Evolutionary conservation across 2,113 vertebrate species (phyloP), one percentile per base, ranked within the genome.

Genomic region (Pachyramphus minor): DNA sequence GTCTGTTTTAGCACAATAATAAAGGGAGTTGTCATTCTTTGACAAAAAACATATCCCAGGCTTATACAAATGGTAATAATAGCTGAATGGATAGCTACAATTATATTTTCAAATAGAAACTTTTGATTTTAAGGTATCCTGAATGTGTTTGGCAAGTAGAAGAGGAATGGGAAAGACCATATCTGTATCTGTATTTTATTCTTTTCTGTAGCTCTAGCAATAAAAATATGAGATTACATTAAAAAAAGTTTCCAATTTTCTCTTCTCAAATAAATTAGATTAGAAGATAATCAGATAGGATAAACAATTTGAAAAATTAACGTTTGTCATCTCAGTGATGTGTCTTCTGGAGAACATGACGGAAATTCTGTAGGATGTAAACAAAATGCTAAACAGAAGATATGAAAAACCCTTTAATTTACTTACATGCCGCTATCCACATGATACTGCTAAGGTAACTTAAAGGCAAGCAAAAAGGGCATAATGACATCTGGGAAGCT

Each of bases 1-100:
- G 44, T 58, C 77, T 94, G 53, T 50, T 87, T 89, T 53, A 89
- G 45, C 45, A 73, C 37, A 79, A 80, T 12, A 77, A 53, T 82
- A 82, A 80, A 85, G 35, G 15, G 2, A 15, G 23, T 45, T 76
- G 49, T 69, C 20, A 47, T 89, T 81, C 31, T 55, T 72, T 87
- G 62, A 82, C 25, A 76, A 68, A 89, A 95, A 87, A 0, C 69
- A 89, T 45, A 68, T 15, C 15, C 8, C 49, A 23, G 60, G 35
- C 11, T 81, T 69, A 60, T 33, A 53, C 1, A 75, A 87, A 47
- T 82, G 52, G 23, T 72, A 50, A 81, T 84, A 89, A 77, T 33
- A 62, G 15, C 42, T 81, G 69, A 72, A 84, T 39, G 13, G 22
- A 67, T n/a, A 71, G 6, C 14, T 82, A 41, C 62, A 88, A 53